Percentiles rank a stretch among this genome's conserved stretches.
These are phyloP conservation scores for Macroglossus sobrinus DNA, from an alignment of 2,113 vertebrate genomes.

Conservation along the genomic window DNA sequence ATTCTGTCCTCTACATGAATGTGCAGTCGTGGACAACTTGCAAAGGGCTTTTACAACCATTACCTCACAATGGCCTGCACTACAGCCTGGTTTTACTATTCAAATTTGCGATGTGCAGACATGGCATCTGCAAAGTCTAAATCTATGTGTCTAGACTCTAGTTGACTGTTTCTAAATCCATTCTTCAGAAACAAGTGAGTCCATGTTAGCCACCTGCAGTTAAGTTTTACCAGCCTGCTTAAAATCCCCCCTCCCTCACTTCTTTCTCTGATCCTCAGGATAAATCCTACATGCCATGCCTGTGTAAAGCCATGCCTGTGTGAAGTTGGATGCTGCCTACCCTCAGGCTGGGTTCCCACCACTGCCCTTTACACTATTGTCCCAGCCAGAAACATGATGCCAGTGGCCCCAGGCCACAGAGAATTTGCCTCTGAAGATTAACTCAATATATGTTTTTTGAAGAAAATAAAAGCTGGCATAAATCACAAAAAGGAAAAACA, in stretches of 20 bases:
- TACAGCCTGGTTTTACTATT: neutral
- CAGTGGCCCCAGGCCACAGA: neutral
- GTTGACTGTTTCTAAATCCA: neutral
- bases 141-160: neutral
- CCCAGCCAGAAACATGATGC: neutral
- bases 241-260: neutral
- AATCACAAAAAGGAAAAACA: neutral
- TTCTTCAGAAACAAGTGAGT: neutral
- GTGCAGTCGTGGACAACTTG: neutral
- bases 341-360: neutral
- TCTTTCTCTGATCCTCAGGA: neutral
- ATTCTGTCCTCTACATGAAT: neutral
- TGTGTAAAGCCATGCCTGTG: fast-evolving
- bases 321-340: neutral
- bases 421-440: neutral
- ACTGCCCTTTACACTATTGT: fast-evolving
- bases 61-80: neutral
- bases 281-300: neutral
- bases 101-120: neutral
- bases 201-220: neutral
- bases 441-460: neutral
- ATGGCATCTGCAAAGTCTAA: neutral
- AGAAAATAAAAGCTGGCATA: neutral
- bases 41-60: neutral
- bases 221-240: neutral